phyloP scores from a whole-genome alignment of 2,113 vertebrate species.

The Solenodon paradoxus region DNA sequence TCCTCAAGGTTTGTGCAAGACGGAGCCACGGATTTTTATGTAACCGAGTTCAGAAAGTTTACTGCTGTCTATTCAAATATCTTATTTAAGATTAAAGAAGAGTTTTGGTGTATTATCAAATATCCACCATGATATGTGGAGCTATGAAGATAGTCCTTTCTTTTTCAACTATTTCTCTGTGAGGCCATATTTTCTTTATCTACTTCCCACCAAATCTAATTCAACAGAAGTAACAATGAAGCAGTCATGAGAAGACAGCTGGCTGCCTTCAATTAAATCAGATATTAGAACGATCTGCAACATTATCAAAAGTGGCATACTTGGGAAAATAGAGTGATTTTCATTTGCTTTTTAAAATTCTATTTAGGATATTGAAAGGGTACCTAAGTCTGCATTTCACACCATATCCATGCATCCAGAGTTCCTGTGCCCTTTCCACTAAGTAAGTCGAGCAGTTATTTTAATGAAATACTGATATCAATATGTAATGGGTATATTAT shows the following conservation, averaged over 20 bases:
- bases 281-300: background rate
- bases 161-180: background rate
- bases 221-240: background rate
- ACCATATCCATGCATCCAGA: no score
- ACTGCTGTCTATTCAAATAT: background rate
- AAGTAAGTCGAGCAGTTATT: no score
- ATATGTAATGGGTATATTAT: background rate
- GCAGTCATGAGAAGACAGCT: background rate
- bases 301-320: background rate
- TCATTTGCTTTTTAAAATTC: no score
- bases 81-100: background rate
- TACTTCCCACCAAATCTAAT: background rate
- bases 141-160: background rate
- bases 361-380: no score
- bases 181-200: background rate
- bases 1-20: background rate
- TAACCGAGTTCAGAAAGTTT: background rate
- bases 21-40: background rate
- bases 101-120: background rate
- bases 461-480: slow-evolving; percentile 10
- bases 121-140: background rate
- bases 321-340: background rate
- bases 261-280: background rate
- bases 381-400: no score
- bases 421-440: no score